These are phyloP conservation scores for Melanaphis sacchari DNA, from an alignment of 1,140 invertebrate species.

Conservation along the genomic window DNA sequence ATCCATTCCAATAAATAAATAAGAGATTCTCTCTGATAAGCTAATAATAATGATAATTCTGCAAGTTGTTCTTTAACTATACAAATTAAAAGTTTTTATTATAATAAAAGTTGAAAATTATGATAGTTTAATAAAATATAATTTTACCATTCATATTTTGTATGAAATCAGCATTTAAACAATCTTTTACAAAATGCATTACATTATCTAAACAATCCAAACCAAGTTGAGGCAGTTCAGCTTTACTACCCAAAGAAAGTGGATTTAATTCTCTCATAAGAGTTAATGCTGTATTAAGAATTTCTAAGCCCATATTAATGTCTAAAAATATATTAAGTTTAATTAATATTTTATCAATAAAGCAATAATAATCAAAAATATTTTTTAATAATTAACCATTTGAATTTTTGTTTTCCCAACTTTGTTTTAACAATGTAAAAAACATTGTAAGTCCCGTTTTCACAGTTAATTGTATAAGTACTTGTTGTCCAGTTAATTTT, in stretches of 20 bases:
- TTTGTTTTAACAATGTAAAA: constrained; percentile 71
- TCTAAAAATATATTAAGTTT: constrained; percentile 13
- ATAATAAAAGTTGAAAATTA: neutral
- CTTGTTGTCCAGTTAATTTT: constrained; percentile 65
- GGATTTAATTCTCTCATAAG: constrained; percentile 70
- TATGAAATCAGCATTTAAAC: constrained; percentile 64
- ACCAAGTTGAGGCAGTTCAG: constrained; percentile 69
- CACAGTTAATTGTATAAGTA: constrained; percentile 72
- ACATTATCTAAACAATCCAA: constrained; percentile 68
- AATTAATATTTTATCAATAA: neutral
- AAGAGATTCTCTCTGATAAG: constrained; percentile 71
- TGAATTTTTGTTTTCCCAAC: constrained; percentile 65
- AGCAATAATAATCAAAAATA: neutral
- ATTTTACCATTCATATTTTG: constrained; percentile 65
- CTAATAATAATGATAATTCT: constrained; percentile 69
- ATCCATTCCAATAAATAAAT: constrained; percentile 73
- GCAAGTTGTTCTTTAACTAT: constrained; percentile 66
- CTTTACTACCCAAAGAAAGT: constrained; percentile 70
- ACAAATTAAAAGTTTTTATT: constrained; percentile 36
- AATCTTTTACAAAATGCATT: constrained; percentile 68
- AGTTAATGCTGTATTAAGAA: constrained; percentile 69
- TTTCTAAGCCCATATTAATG: constrained; percentile 62
- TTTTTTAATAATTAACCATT: constrained; percentile 55
- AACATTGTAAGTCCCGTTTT: constrained; percentile 71
- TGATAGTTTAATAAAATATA: constrained; percentile 4